These are phyloP conservation scores for Prenolepis imparis DNA, from an alignment of 2,888 invertebrate genomes.

Conservation along the genomic window DNA sequence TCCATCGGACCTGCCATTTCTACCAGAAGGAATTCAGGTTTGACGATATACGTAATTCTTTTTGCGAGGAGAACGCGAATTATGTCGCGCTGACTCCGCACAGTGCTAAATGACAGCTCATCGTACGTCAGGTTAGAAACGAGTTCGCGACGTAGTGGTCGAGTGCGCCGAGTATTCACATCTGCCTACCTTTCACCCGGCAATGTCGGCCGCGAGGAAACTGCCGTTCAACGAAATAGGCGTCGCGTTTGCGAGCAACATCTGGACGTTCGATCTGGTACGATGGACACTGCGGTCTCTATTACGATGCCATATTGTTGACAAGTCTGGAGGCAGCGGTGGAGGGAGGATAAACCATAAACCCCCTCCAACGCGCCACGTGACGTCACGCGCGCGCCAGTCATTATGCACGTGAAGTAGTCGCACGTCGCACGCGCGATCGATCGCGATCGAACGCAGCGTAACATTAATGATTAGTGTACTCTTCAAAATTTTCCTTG, in stretches of 20 bases:
- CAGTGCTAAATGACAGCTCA: slow-evolving; percentile 80
- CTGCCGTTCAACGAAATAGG: slow-evolving; percentile 15
- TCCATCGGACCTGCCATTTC: slow-evolving; percentile 67
- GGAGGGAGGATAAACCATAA: background rate
- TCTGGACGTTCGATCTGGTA: slow-evolving; percentile 33
- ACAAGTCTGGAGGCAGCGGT: slow-evolving; percentile 63
- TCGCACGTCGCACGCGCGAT: background rate
- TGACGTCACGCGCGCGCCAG: slow-evolving; percentile 51
- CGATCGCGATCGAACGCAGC: slow-evolving; percentile 12
- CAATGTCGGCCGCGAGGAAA: background rate
- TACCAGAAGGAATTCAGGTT: background rate
- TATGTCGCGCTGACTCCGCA: slow-evolving; percentile 67
- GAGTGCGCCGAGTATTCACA: background rate
- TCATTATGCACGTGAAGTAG: slow-evolving; percentile 8
- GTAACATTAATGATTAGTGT: background rate
- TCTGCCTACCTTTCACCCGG: slow-evolving; percentile 23
- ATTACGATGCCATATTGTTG: slow-evolving; percentile 68
- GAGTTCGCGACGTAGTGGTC: background rate
- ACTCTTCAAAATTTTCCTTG: slow-evolving; percentile 3
- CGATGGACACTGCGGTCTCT: background rate
- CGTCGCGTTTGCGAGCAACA: slow-evolving; percentile 42
- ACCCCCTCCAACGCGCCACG: background rate
- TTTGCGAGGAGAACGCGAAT: background rate
- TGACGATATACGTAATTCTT: slow-evolving; percentile 31
- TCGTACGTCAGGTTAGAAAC: slow-evolving; percentile 73